Base-by-base conservation (phyloP, 2,888 invertebrate species). In the Rhagium mordax region DNA sequence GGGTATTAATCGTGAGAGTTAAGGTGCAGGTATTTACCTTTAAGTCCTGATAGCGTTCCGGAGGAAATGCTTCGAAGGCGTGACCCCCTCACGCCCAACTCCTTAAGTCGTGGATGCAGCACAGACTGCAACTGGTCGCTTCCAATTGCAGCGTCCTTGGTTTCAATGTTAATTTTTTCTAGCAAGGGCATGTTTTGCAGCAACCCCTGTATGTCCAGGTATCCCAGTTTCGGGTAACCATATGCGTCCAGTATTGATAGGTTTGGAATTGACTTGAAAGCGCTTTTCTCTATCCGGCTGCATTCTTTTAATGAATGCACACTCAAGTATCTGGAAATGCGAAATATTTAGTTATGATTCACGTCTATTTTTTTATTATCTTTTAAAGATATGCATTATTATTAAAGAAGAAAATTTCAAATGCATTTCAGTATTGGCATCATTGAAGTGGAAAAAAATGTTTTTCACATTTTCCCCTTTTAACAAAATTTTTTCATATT, bases 131-230 rank as follows among this genome's bases (percentile, higher is more conserved):
- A 88, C 83, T 96, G 95, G 82, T 96, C 96, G 59, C 94, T 93
- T 53, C 95, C 94, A 65, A 96, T 92, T 4, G 91, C 91, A 0
- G 94, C 90, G 79, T 97, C 96, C 86, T 96, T 97, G 0, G 96
- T 92, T 89, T 97, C 97, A 66, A 97, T 92, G 76, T 96, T 95
- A 10, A 97, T 88, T 77, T 89, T 90, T 86, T 96, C 94, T 51
- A 97, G 87, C 0, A 93, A 93, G 1, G 93, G 91, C 81, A 96
- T 88, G 77, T 93, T 90, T 79, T 93, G 93, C n/a, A 97, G 87
- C 29, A 96, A 91, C 0, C 96, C 96, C 82, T 94, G 93, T n/a
- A 96, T 91, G 86, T 97, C 96, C 75, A 96, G 90, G 83, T 96
- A 96, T 0, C 96, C 96, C 21, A 97, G 85, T 80, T 94, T 91